Base-by-base conservation (phyloP, 1,140 invertebrate species). In the Medauroidea extradentata region DNA sequence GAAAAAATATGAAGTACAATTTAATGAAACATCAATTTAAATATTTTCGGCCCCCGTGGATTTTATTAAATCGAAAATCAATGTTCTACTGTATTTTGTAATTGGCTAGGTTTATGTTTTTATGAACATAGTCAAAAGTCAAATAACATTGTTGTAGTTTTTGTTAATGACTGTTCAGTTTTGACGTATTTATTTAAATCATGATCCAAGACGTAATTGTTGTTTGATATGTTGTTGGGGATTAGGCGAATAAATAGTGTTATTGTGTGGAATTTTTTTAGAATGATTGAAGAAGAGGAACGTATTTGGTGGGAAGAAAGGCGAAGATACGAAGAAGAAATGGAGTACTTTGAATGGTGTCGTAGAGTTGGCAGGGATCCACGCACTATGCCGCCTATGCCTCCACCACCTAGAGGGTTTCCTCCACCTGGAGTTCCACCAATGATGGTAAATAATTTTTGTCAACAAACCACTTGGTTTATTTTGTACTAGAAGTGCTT, bases 221-320 rank as follows among this genome's bases (percentile, higher is more conserved):
- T n/a, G n/a, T n/a, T n/a, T n/a, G n/a, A n/a, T n/a, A n/a, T n/a
- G n/a, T n/a, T n/a, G n/a, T n/a, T n/a, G n/a, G n/a, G n/a, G n/a
- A n/a, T n/a, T n/a, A n/a, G n/a, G n/a, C n/a, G 16, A 13, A 41
- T 2, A 2, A 13, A 52, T 1, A 8, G 9, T 24, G 9, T 11
- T n/a, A 1, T 23, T 16, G 11, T 52, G 14, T 44, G 19, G 3
- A 13, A 38, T 39, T 59, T 39, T 49, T 58, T 29, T 16, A 65
- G 69, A 78, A 87, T 75, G 83, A 85, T 83, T 73, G 82, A 83
- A 38, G 75, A 74, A 68, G 90, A 93, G 64, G 91, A 93, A 69
- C 83, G 90, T 67, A 84, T 86, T 71, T 94, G 92, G 71, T 95
- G 93, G 91, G 93, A 94, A 67, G 92, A 93, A 66, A 77, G 87